Evolutionary conservation across 1,140 invertebrate species (phyloP), one percentile per base, ranked within the genome.

Genomic region (Zaprionus africanus): DNA sequence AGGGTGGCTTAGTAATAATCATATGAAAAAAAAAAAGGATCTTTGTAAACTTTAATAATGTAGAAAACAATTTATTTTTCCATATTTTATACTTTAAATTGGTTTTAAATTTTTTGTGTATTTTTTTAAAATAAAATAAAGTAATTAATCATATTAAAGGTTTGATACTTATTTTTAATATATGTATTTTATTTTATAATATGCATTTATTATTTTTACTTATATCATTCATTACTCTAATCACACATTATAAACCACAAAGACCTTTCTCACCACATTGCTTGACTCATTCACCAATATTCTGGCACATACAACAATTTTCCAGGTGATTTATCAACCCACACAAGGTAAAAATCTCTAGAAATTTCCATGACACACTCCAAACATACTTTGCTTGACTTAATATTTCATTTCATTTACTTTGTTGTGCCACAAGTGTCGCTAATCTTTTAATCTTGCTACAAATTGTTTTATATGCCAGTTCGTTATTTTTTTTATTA

Each of bases 381-480:
- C n/a, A n/a, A n/a, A 38, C n/a, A 38, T 1, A 38, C 13, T 38
- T 38, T 5, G 12, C 36, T 5, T 0, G 0, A 38, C 36, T 1
- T 5, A 6, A 43, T 17, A 46, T n/a, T 46, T 46, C n/a, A 17
- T 17, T 17, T 0, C 41, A 46, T 17, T 46, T 24, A 12, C 11
- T 15, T n/a, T 41, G 46, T 13, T 19, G 46, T 24, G 46, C 17
- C 19, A 51, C 46, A 46, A 46, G 41, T 46, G 41, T 51, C 46
- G 19, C 22, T 51, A 51, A 51, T 51, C 46, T 51, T 51, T 19
- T 24, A 51, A 24, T 51, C 46, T 19, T n/a, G 46, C 19, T 51
- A 24, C 46, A 51, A 51, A 51, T 51, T 51, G 46, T 13, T 46
- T 46, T 46, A 46, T 46, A 46, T n/a, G 9, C 41, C 41, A 46